These are phyloP conservation scores for Peromyscus nudipes DNA, from an alignment of 2,797 vertebrate genomes.

Conservation along the genomic window DNA sequence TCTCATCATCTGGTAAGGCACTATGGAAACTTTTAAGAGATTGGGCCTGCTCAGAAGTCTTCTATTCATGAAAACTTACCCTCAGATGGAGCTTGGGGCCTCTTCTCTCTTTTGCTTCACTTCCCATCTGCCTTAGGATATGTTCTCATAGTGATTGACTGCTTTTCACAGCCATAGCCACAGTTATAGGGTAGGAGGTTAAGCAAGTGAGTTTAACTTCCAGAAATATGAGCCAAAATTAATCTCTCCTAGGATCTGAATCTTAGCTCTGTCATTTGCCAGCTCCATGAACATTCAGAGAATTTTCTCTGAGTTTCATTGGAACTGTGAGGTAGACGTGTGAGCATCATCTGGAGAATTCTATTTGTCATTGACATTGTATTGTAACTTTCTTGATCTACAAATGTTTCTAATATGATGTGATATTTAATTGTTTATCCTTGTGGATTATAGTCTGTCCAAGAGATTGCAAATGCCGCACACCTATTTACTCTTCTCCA, in stretches of 20 bases:
- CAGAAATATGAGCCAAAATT: background rate
- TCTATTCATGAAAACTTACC: background rate
- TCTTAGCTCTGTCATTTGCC: background rate
- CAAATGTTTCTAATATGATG: background rate
- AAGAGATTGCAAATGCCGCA: background rate
- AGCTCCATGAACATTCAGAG: background rate
- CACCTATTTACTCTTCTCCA: constrained; percentile 32
- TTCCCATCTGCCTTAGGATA: fast-evolving
- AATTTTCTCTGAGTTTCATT: background rate
- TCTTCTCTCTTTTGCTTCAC: background rate
- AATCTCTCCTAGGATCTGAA: background rate
- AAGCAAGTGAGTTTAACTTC: background rate
- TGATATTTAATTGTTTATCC: background rate
- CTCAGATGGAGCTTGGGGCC: background rate
- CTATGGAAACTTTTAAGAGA: background rate
- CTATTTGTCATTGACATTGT: background rate
- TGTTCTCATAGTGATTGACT: no score
- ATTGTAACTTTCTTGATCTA: background rate
- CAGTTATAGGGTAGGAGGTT: background rate
- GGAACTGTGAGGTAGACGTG: background rate
- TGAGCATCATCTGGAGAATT: background rate
- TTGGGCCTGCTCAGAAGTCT: background rate
- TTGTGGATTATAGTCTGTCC: background rate
- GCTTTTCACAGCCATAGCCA: background rate
- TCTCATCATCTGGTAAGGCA: background rate